Conservation (phyloP, 2,797 vertebrate species). For the Champsocephalus gunnari region DNA sequence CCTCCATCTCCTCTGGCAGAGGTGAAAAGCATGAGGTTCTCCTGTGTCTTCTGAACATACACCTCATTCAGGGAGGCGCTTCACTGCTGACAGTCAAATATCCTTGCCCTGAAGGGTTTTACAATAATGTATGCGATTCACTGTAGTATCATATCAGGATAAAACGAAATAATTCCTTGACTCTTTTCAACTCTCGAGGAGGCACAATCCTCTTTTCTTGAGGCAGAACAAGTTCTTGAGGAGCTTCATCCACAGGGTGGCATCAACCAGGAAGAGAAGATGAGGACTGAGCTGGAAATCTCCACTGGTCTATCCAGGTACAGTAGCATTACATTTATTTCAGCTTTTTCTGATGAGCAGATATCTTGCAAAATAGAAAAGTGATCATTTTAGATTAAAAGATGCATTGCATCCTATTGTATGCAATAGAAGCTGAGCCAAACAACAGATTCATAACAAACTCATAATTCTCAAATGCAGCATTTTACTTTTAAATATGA, state of each 20-base stretch:
- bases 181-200: conserved; percentile 73
- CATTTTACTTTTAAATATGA: background rate
- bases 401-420: background rate
- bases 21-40: conserved; percentile 52
- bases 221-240: conserved; percentile 72
- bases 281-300: conserved; percentile 74
- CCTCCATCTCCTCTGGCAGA: conserved; percentile 50
- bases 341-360: background rate
- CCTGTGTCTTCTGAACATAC: conserved; percentile 61
- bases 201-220: conserved; percentile 73
- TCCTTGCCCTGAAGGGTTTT: conserved; percentile 50
- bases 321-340: background rate
- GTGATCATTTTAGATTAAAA: background rate
- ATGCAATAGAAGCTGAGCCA: conserved; percentile 11
- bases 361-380: background rate
- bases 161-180: conserved; percentile 66
- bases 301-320: conserved; percentile 79
- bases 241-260: conserved; percentile 72
- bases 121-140: background rate
- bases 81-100: conserved; percentile 71
- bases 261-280: conserved; percentile 76
- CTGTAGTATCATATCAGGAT: background rate
- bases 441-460: conserved; percentile 5
- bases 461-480: background rate
- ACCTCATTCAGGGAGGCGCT: conserved; percentile 72